A percentile compares a stretch with the other conserved stretches of the same genome.
Evolutionary conservation across 2,888 invertebrate genomes (phyloP).

Genomic region (Craniophora ligustri): DNA sequence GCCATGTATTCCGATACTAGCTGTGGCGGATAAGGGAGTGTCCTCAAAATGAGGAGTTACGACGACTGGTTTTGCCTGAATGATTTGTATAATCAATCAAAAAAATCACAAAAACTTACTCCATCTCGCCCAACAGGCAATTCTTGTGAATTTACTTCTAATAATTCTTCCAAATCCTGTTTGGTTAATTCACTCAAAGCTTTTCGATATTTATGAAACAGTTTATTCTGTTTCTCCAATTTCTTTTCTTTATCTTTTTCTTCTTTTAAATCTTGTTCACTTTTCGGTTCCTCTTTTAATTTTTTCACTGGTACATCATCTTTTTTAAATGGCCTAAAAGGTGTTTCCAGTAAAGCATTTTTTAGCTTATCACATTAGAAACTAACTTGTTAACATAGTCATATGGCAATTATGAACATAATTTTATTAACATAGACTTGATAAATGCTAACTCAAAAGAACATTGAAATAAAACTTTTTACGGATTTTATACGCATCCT

Average conservation of each 20-base stretch:
- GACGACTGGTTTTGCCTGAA: too few species aligned
- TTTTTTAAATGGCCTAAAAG: conserved; percentile 67
- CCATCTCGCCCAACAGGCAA: conserved; percentile 90
- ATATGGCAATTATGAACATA: too few species aligned
- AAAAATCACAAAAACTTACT: conserved; percentile 75
- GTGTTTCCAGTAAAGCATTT: not conserved
- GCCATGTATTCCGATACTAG: too few species aligned
- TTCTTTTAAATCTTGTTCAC: conserved; percentile 81
- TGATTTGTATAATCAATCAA: too few species aligned
- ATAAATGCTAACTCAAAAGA: too few species aligned
- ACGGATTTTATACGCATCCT: too few species aligned
- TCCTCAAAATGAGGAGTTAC: too few species aligned
- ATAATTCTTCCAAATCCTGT: conserved; percentile 89
- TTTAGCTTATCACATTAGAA: not conserved
- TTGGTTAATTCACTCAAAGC: conserved; percentile 87
- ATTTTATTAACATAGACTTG: too few species aligned
- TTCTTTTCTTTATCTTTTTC: conserved; percentile 88
- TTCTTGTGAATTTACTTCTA: conserved; percentile 92
- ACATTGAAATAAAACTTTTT: too few species aligned
- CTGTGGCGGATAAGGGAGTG: too few species aligned
- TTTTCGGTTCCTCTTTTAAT: conserved; percentile 90
- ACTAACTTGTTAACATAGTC: too few species aligned
- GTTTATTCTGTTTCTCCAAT: conserved; percentile 92
- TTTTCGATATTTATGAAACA: conserved; percentile 75
- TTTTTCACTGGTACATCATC: conserved; percentile 92